Base-by-base conservation (phyloP, 1,140 invertebrate species). In the Bombus impatiens region DNA sequence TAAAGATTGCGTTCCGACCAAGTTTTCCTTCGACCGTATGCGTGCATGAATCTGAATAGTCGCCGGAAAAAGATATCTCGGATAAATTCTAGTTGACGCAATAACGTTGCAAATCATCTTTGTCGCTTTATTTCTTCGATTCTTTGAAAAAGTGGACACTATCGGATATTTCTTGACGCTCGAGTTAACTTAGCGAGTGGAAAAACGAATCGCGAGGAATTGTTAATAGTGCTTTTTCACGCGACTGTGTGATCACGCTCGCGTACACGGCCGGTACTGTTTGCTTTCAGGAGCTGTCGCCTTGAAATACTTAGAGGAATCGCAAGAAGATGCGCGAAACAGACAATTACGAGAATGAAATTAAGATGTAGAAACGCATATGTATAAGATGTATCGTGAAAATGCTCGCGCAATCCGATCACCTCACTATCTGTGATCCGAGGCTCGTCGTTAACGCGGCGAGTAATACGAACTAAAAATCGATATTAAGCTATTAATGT, bases 231-330 rank as follows among this genome's bases (percentile, higher is more conserved):
- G n/a, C 44, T 86, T 82, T 70, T 78, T 81, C 78, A 71, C 71
- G 82, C 70, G 75, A 81, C 78, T 89, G 70, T 78, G 77, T 78
- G 77, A 86, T 87, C 84, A 84, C 86, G 91, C 84, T 88, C 88
- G 93, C 93, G 92, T 93, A 94, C 92, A 94, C 93, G 94, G 91
- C 91, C 92, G 92, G 91, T 90, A 82, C 84, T 93, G 92, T 95
- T 94, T 95, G 94, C 88, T 95, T 95, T 95, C 95, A 95, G 95
- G 95, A 95, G 94, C 94, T 95, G 94, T 95, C 95, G 91, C 95
- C 95, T 94, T 95, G 94, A 95, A 95, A 94, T 94, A 91, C 93
- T 95, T 95, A 94, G 92, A 91, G 88, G 92, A 93, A 88, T 92
- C 89, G 87, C 87, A 91, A 91, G 92, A 91, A 92, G 91, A 90